Conservation (phyloP, 2,888 invertebrate genomes). For the Acanthoscelides obtectus region DNA sequence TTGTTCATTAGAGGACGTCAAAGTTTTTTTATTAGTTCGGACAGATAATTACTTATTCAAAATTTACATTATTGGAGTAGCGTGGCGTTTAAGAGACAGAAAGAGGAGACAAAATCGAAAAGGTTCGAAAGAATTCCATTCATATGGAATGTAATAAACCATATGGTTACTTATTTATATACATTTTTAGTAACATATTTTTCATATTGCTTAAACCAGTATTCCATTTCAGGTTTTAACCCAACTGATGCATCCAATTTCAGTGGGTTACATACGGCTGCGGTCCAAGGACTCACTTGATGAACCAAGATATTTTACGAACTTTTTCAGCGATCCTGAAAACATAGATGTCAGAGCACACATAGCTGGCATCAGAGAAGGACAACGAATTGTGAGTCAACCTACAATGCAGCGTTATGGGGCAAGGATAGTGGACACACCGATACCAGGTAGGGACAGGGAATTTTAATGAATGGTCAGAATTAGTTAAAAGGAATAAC, state of each 20-base stretch:
- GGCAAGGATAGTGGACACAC: background rate
- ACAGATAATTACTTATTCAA: too few relatives aligned
- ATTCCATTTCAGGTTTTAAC: background rate
- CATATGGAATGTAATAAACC: too few relatives aligned
- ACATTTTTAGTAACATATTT: slow-evolving; percentile 8
- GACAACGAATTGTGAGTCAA: slow-evolving; percentile 43
- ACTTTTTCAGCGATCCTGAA: slow-evolving; percentile 39
- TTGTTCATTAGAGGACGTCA: too few relatives aligned
- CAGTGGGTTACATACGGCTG: slow-evolving; percentile 50
- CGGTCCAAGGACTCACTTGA: slow-evolving; percentile 52
- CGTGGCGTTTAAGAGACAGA: too few relatives aligned
- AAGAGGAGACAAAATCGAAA: too few relatives aligned
- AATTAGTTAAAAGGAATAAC: too few relatives aligned
- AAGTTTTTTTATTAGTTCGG: too few relatives aligned
- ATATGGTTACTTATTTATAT: too few relatives aligned
- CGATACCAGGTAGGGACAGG: background rate
- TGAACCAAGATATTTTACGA: slow-evolving; percentile 57
- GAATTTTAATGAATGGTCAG: too few relatives aligned
- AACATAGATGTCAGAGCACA: slow-evolving; percentile 49
- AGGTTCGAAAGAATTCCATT: too few relatives aligned
- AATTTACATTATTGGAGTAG: too few relatives aligned
- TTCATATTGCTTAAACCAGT: too few relatives aligned
- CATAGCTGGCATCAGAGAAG: slow-evolving; percentile 51
- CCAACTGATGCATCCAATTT: slow-evolving; percentile 52
- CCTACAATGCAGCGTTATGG: background rate